A percentile compares a stretch with the other conserved stretches of the same genome.
These are phyloP conservation scores for Volucella inanis DNA, from an alignment of 2,888 invertebrate genomes.

Conservation along the genomic window DNA sequence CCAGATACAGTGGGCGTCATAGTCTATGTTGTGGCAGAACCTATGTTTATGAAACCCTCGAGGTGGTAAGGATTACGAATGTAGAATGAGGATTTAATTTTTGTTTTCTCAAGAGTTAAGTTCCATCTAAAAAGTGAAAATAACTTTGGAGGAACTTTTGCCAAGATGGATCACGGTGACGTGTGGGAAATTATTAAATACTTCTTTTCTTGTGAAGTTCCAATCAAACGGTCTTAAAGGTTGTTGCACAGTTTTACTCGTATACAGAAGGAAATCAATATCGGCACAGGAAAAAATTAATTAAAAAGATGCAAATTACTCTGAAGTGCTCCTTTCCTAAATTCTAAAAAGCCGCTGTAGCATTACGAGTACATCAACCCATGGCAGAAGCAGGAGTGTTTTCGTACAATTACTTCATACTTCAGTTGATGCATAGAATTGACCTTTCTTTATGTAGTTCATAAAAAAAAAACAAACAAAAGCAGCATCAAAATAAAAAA, in stretches of 20 bases:
- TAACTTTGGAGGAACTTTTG: constrained; percentile 39
- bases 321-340: not conserved
- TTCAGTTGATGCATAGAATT: constrained; percentile 60
- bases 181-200: constrained; percentile 56
- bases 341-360: not conserved
- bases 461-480: constrained; percentile 23
- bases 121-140: constrained; percentile 50
- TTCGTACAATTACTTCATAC: constrained; percentile 39
- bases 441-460: constrained; percentile 50
- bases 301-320: constrained; percentile 25
- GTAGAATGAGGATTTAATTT: constrained; percentile 59
- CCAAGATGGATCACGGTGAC: constrained; percentile 57
- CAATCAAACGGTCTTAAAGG: constrained; percentile 57
- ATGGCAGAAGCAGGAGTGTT: constrained; percentile 12
- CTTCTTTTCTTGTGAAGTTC: constrained; percentile 55
- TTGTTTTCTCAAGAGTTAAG: constrained; percentile 24
- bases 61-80: constrained; percentile 28
- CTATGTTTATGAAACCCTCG: constrained; percentile 56
- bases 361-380: not conserved
- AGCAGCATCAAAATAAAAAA: no score
- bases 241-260: constrained; percentile 5
- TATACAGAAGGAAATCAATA: not conserved
- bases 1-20: not conserved
- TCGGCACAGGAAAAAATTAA: constrained; percentile 3
- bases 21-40: constrained; percentile 36